Base-by-base conservation (phyloP, 2,113 vertebrate species). In the Isichthys henryi region DNA sequence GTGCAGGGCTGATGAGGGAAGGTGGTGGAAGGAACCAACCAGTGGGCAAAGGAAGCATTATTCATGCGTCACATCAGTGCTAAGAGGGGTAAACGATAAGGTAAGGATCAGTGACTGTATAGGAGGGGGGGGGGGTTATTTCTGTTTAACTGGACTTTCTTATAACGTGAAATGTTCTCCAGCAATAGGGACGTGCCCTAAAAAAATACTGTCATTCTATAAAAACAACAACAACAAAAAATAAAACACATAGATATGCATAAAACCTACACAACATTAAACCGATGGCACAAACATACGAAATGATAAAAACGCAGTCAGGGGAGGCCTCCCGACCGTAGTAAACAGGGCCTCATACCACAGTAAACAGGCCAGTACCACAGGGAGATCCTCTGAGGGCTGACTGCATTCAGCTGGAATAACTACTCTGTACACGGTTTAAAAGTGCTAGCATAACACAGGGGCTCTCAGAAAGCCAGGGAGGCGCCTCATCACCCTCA, bases 361-460 rank as follows among this genome's bases (percentile, higher is more conserved):
- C 5, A 31, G 31, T 49, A 88, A 80, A 88, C 46, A 15, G 70
- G 31, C 48, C 46, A 8, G 15, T 11, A 58, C 35, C 62, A 23
- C 43, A 15, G 23, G 23, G 39, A 23, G 39, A 17, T 46, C 23
- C 58, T 88, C 4, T 27, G 66, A 50, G 43, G 56, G 56, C 43
- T 46, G 58, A 45, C 15, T 52, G 85, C 19, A 19, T 62, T 88
- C 52, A 23, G 62, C 23, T 27, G 62, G 87, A 88, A 50, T 49
- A 80, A 49, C 46, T 49, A 88, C 80, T 53, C 39, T 66, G 35
- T 62, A 82, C 50, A 58, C 21, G 10, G 86, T 85, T 84, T 84
- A 53, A 91, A 91, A 91, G 91, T 91, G 91, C 91, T 91, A 89
- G 80, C 74, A 86, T 70, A 80, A 74, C 87, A 86, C 82, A 89